Evolutionary conservation across 2,797 vertebrate genomes (phyloP).

Genomic region (Botia kubotai): DNA sequence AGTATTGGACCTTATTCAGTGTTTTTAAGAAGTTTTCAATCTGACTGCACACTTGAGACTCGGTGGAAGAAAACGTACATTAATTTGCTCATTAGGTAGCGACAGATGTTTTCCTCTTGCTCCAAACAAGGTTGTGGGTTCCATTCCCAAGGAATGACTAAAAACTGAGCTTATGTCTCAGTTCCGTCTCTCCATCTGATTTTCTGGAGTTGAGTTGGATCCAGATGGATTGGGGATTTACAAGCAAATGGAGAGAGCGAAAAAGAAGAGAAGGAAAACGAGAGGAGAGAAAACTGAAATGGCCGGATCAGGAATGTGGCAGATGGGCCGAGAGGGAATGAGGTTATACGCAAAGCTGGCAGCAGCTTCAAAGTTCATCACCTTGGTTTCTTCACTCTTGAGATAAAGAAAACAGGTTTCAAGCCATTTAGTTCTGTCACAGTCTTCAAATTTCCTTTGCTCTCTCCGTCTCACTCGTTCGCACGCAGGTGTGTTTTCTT

Average conservation of each 20-base stretch:
- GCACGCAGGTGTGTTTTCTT: conserved; percentile 14
- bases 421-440: conserved; percentile 16
- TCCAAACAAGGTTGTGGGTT: background rate
- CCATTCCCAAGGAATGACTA: background rate
- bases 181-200: conserved; percentile 2
- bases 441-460: conserved; percentile 25
- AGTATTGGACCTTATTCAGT: background rate
- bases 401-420: background rate
- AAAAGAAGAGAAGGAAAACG: background rate
- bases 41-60: background rate
- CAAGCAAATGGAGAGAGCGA: background rate
- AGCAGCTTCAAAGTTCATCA: conserved; percentile 34
- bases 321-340: conserved; percentile 31
- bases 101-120: background rate
- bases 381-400: conserved; percentile 14
- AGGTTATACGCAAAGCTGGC: conserved; percentile 17
- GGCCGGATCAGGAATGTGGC: conserved; percentile 9
- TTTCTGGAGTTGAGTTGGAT: background rate
- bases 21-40: background rate
- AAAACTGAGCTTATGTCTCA: background rate
- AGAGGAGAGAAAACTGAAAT: conserved; percentile 4
- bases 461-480: background rate
- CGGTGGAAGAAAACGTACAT: background rate
- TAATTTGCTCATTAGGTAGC: background rate
- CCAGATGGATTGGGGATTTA: conserved; percentile 23